Percentiles rank a stretch among this genome's conserved stretches.
Evolutionary conservation across 2,888 invertebrate species (phyloP).

Genomic region (Biston stratarius): DNA sequence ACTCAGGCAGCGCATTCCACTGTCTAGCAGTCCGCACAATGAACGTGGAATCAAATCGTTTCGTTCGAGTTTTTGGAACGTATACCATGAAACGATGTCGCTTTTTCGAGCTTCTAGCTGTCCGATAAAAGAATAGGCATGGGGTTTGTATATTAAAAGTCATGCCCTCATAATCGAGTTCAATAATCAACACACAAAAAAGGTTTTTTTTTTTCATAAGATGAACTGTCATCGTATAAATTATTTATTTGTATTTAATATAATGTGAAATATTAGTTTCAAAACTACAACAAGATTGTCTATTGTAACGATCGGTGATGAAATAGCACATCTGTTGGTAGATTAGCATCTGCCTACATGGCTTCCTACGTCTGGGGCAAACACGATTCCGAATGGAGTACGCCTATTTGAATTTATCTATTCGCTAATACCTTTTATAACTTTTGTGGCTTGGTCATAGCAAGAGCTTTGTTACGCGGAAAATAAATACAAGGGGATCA

Average conservation of each 20-base stretch:
- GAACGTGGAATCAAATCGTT: too few species aligned
- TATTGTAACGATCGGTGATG: constrained; percentile 9
- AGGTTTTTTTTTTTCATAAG: too few species aligned
- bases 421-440: background rate
- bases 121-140: too few species aligned
- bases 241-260: too few species aligned
- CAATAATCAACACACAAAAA: too few species aligned
- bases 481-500: background rate
- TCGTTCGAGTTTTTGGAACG: too few species aligned
- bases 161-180: too few species aligned
- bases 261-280: background rate
- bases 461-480: background rate
- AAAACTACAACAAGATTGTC: constrained; percentile 2
- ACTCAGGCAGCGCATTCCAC: too few species aligned
- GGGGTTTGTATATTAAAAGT: too few species aligned
- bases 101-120: background rate
- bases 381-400: background rate
- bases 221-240: too few species aligned
- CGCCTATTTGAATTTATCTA: background rate
- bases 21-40: too few species aligned
- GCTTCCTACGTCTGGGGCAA: constrained; percentile 37
- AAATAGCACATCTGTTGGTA: constrained; percentile 24
- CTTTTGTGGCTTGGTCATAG: background rate
- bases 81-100: too few species aligned
- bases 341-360: constrained; percentile 52